Evolutionary conservation across 2,113 vertebrate genomes (phyloP).

Genomic region (Onychostruthus taczanowskii): DNA sequence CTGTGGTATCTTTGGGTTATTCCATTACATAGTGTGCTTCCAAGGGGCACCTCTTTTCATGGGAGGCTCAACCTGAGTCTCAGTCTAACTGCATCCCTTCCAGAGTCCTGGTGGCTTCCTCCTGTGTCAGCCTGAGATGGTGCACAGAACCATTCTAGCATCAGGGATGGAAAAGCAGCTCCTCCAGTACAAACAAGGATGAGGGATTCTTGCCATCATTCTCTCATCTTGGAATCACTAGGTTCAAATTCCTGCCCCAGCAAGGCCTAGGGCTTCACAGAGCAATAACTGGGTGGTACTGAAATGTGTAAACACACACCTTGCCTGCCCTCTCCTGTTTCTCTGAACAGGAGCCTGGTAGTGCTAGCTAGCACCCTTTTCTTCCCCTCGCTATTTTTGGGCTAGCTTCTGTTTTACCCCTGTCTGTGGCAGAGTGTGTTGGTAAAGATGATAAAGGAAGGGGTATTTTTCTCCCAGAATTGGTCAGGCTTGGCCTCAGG

Average conservation of each 20-base stretch:
- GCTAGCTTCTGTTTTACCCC: not conserved
- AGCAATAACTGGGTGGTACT: not conserved
- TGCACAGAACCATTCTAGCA: not conserved
- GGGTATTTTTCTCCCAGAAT: not conserved
- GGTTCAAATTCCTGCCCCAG: not conserved
- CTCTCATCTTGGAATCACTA: not conserved
- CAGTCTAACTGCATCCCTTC: not conserved
- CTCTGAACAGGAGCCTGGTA: not conserved
- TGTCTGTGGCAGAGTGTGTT: no score
- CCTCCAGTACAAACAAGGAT: not conserved
- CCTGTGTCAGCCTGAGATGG: not conserved
- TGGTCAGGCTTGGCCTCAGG: not conserved
- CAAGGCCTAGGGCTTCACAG: not conserved
- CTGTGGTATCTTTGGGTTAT: not conserved
- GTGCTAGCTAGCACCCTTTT: not conserved
- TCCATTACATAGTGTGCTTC: not conserved
- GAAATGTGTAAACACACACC: not conserved
- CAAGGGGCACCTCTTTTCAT: not conserved
- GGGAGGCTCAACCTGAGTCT: not conserved
- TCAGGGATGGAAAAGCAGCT: not conserved
- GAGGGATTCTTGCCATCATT: not conserved
- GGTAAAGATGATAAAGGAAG: not conserved
- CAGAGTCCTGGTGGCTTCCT: not conserved
- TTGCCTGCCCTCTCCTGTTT: not conserved
- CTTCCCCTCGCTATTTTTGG: not conserved